Base-by-base conservation (phyloP, 2,113 vertebrate species). In the crab-eating macaque (Macaca fascicularis) region DNA sequence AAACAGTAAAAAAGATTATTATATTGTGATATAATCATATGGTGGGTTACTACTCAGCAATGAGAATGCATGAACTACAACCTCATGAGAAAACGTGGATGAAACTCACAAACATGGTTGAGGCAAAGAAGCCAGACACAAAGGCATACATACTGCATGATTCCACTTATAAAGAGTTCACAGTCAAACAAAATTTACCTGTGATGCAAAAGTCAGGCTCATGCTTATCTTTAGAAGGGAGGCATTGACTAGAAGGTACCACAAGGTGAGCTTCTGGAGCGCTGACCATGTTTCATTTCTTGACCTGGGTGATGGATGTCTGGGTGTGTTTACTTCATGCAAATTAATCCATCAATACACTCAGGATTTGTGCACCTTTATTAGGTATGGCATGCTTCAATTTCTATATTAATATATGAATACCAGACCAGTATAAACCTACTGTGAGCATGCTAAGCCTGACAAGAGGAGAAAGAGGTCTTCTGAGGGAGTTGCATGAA, bases 21-120 rank as follows among this genome's bases (percentile, higher is more conserved):
- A 23, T n/a, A 2, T 17, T 1, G 23, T 20, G 40, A 50, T 81
- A 19, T 0, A 23, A 22, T 12, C 25, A 1, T 2, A 45, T 1
- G 0, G 32, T 6, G 55, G 32, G 2, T 1, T 25, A 1, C 38
- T 12, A 35, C 22, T 1, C 12, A 40, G 57, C 40, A 35, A 0
- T 1, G 8, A 40, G 64, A 69, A 72, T 59, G 30, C 0, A 25
- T 16, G 69, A 27, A 9, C 61, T 7, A 1, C 12, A 12, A 23
- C 0, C 30, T 87, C 80, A 35, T 20, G 4, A 6, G 13, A 59
- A 8, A 12, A 25, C 1, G 0, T 13, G 32, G 50, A 19, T 23
- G 64, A 38, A 20, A 45, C 32, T 74, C 81, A 69, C 32, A 48
- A 19, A 32, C 48, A 10, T 32, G 17, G 32, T 64, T n/a, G 38